Evolutionary conservation across 2,888 invertebrate genomes (phyloP).

Genomic region (Acheta domesticus): DNA sequence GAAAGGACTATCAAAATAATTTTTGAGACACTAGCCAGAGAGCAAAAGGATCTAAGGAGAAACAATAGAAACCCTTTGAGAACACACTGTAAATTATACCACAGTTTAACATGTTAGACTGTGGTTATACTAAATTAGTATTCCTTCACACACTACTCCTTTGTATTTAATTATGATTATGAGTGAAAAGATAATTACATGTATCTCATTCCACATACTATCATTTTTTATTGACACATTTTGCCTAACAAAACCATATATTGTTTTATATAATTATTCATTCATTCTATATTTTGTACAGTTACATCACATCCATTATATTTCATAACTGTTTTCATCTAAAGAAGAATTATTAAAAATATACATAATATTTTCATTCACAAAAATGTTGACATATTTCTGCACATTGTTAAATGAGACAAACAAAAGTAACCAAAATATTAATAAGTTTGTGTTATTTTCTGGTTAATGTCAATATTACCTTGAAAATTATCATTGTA

Average conservation of each 20-base stretch:
- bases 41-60: no score
- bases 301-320: neutral
- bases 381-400: neutral
- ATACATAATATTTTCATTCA: neutral
- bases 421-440: neutral
- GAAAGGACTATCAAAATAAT: no score
- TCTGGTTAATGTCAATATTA: neutral
- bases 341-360: slow-evolving; percentile 10
- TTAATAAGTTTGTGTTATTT: neutral
- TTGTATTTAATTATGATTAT: no score
- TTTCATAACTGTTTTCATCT: neutral
- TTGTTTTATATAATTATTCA: neutral
- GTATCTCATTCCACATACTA: no score
- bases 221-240: no score
- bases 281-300: neutral
- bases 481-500: neutral
- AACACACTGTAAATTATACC: no score
- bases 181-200: no score
- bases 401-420: neutral
- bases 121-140: no score
- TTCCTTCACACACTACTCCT: no score
- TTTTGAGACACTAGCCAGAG: no score
- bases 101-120: no score
- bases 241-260: neutral
- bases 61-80: no score